Conservation (phyloP, 2,888 invertebrate species). For the Arrhopalites spinosus region DNA sequence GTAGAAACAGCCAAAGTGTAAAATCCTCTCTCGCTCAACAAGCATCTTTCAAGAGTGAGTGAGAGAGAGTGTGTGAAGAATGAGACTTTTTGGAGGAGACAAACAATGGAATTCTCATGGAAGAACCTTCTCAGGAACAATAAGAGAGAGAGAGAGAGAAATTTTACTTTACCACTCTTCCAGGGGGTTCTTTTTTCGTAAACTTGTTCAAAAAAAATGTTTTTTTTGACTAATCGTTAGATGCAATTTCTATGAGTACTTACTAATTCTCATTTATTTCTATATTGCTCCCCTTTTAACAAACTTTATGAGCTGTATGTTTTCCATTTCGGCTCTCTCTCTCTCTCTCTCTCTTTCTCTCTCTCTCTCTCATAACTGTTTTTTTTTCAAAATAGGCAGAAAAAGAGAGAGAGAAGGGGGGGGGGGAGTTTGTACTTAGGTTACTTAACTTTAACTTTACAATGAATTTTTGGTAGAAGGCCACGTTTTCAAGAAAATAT, state of each 20-base stretch:
- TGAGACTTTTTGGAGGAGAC: no score
- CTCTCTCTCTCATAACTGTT: no score
- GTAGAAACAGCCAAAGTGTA: constrained; percentile 2
- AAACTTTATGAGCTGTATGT: no score
- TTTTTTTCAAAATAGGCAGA: no score
- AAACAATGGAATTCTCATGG: constrained; percentile 13
- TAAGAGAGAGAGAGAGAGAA: neutral
- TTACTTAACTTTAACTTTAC: no score
- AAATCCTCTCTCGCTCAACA: neutral
- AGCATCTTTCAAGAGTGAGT: neutral
- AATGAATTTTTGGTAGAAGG: no score
- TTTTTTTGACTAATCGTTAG: neutral
- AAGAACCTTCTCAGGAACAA: constrained; percentile 17
- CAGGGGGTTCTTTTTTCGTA: constrained; percentile 5
- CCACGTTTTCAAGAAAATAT: no score
- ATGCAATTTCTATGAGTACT: neutral
- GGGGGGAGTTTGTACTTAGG: no score
- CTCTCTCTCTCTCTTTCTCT: neutral
- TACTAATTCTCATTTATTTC: no score
- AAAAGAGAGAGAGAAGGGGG: no score
- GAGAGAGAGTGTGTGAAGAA: constrained; percentile 11
- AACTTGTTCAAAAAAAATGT: neutral
- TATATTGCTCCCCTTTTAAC: no score
- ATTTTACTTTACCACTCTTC: constrained; percentile 12
- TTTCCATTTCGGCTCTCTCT: neutral